Evolutionary conservation across 2,113 vertebrate species (phyloP).

Genomic region (Dermatemys mawii): DNA sequence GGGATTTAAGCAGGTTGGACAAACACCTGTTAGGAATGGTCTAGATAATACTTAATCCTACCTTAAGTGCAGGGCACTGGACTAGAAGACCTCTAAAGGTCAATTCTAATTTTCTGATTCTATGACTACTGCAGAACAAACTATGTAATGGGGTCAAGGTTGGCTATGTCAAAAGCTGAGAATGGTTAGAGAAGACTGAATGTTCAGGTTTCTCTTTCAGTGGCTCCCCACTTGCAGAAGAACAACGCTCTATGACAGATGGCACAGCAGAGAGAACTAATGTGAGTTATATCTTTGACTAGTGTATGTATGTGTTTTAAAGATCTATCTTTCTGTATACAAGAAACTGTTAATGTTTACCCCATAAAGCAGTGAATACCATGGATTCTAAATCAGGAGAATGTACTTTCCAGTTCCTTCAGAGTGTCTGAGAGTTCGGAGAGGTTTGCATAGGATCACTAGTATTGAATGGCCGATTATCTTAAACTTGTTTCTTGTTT

Average conservation of each 20-base stretch:
- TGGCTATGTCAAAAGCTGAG: not conserved
- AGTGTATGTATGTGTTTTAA: not conserved
- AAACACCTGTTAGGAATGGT: too few species aligned
- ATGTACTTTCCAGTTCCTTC: not conserved
- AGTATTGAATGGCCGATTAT: not conserved
- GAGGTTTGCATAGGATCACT: not conserved
- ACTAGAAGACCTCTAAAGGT: too few species aligned
- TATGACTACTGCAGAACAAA: not conserved
- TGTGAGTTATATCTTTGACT: not conserved
- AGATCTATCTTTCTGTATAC: not conserved
- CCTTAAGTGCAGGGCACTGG: too few species aligned
- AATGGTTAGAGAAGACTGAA: not conserved
- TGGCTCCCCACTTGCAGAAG: not conserved
- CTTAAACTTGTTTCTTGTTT: not conserved
- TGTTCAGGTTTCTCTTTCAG: conserved; percentile 42
- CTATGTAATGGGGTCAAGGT: not conserved
- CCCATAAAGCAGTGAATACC: not conserved
- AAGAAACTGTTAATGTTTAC: not conserved
- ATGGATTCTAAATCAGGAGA: not conserved
- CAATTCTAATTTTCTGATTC: too few species aligned
- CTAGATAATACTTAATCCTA: too few species aligned
- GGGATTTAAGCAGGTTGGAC: too few species aligned
- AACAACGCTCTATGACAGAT: not conserved
- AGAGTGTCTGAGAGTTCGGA: not conserved
- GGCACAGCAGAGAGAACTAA: not conserved